Evolutionary conservation across 37 sponge, comb jelly and placozoan species (phyloP), one percentile per base, ranked within the genome.

Genomic region (Tethya wilhelma): DNA sequence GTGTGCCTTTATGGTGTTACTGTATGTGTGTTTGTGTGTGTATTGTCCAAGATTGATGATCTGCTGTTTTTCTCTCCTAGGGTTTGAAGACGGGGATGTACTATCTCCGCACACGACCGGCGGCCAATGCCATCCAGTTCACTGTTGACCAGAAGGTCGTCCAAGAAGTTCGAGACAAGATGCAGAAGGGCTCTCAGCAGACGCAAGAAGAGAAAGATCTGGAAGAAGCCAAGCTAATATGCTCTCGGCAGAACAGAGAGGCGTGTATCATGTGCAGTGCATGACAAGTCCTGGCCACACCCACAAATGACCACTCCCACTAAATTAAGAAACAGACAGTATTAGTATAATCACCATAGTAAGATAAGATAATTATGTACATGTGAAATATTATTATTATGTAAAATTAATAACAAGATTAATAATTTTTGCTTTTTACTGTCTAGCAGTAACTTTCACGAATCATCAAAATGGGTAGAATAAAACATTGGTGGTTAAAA

Each of bases 31-130:
- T 68, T 20, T 41, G 7, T 41, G 44, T 36, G 41, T n/a, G 38
- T 56, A 17, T 34, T 56, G 32, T 14, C 3, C 6, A 31, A 75
- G 22, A 64, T 60, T 7, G 4, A 3, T 75, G 6, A 58, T 58
- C 41, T 22, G 14, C 63, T 63, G 2, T 62, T 46, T 31, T 46
- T 30, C 23, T 19, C 37, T 49, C 9, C 9, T 62, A 94, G 95
- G 99, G 99, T 31, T 75, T 98, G 49, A 98, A 98, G 86, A 96
- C 97, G 4, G 99, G 99, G 2, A 98, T 98, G 99, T 98, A 98
- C 81, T 98, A 98, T 37, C 80, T 98, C 29, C 89, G 99, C 29
- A 93, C 97, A 14, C 66, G 85, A 17, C 89, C 99, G 22, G 99
- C 99, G 32, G 99, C 93, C 32, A 83, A 90, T 74, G 97, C 99